These are phyloP conservation scores for Alexandromys oeconomus DNA, from an alignment of 2,797 vertebrate genomes.

Conservation along the genomic window DNA sequence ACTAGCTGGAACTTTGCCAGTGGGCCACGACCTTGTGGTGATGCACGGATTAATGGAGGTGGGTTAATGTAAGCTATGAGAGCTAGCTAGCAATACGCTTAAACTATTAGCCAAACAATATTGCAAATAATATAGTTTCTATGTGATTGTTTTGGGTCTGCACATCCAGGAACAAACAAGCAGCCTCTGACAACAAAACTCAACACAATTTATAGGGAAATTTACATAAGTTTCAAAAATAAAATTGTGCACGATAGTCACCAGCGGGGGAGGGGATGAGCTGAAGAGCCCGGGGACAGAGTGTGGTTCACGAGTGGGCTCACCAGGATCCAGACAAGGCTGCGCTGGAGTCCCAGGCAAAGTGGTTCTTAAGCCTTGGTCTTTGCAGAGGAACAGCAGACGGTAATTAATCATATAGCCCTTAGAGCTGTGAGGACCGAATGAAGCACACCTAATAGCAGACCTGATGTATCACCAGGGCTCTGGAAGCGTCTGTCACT, in stretches of 20 bases:
- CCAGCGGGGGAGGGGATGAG: neutral
- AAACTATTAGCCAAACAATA: no score
- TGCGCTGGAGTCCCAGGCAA: neutral
- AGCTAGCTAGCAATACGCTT: no score
- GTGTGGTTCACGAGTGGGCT: rapidly evolving
- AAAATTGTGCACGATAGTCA: neutral
- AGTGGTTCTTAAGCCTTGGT: neutral
- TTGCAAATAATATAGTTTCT: no score
- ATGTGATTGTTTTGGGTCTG: no score
- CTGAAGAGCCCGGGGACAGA: neutral
- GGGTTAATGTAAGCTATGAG: no score
- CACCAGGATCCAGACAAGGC: no score
- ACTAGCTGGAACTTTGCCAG: no score
- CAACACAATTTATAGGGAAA: neutral
- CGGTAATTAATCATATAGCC: neutral
- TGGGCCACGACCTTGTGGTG: no score
- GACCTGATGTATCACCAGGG: neutral
- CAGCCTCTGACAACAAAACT: no score
- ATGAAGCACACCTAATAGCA: slow-evolving; percentile 21
- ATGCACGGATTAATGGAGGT: no score
- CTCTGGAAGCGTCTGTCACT: neutral
- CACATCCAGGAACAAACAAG: no score
- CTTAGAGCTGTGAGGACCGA: neutral
- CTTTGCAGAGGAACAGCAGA: neutral
- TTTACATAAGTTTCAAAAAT: neutral